Conservation (phyloP, 2,888 invertebrate genomes). For the Tenthredo notha region DNA sequence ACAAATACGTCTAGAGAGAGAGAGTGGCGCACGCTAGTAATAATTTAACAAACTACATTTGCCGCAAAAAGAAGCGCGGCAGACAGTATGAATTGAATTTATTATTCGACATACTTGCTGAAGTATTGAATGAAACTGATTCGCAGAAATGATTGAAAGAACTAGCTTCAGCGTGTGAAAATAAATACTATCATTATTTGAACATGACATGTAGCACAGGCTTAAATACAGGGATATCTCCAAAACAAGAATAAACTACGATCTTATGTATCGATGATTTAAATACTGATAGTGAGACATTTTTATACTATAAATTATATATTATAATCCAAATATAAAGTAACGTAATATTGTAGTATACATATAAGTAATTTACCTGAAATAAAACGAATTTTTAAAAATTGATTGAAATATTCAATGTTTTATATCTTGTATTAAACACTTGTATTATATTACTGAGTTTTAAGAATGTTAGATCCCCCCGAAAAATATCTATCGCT, state of each 20-base stretch:
- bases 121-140: neutral
- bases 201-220: too few species aligned
- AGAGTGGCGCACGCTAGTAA: neutral
- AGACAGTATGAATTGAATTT: neutral
- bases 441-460: neutral
- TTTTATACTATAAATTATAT: neutral
- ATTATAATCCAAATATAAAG: neutral
- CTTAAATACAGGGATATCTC: neutral
- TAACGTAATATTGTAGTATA: neutral
- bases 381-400: neutral
- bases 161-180: neutral
- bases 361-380: neutral
- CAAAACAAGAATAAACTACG: neutral
- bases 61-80: neutral
- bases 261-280: neutral
- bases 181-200: neutral
- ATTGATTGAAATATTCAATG: neutral
- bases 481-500: neutral
- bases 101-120: neutral
- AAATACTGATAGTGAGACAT: neutral
- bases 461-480: neutral
- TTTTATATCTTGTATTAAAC: neutral
- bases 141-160: neutral
- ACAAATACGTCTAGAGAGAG: neutral
- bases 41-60: slow-evolving; percentile 12